Percentiles rank a stretch among this genome's conserved stretches.
These are phyloP conservation scores for Trichomycterus rosablanca DNA, from an alignment of 2,113 vertebrate genomes.

Conservation along the genomic window DNA sequence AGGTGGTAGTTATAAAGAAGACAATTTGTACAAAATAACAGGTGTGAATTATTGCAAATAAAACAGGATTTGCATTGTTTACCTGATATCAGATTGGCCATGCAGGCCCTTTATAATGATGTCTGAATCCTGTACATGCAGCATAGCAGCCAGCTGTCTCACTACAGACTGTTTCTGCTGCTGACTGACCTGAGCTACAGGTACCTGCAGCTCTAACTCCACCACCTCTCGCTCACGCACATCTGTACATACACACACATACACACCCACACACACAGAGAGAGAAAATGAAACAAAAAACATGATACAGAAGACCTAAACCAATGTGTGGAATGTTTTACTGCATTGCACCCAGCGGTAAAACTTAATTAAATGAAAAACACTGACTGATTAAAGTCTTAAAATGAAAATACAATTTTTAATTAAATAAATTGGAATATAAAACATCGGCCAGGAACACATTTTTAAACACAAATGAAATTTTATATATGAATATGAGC, in stretches of 20 bases:
- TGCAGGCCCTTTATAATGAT: conserved; percentile 78
- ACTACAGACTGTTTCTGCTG: conserved; percentile 78
- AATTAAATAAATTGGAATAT: too few relatives aligned
- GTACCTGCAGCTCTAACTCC: conserved; percentile 84
- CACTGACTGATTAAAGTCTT: too few relatives aligned
- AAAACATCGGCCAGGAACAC: too few relatives aligned
- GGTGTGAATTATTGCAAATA: background rate
- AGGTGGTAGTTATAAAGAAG: too few relatives aligned
- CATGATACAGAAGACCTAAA: too few relatives aligned
- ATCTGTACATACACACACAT: conserved; percentile 44
- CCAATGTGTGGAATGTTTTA: too few relatives aligned
- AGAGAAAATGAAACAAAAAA: too few relatives aligned
- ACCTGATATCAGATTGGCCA: conserved; percentile 84
- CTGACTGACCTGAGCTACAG: conserved; percentile 71
- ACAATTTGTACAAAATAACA: background rate
- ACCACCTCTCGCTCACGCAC: conserved; percentile 72
- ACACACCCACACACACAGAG: background rate
- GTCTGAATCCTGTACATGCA: conserved; percentile 77
- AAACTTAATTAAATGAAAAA: too few relatives aligned
- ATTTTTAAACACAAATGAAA: too few relatives aligned
- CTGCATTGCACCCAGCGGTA: too few relatives aligned
- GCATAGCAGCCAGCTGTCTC: conserved; percentile 77
- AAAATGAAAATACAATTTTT: too few relatives aligned
- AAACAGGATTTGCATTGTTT: conserved; percentile 39
- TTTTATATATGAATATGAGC: too few relatives aligned